phyloP scores from a whole-genome alignment of 2,888 invertebrate species.

The Ectemnius continuus region DNA sequence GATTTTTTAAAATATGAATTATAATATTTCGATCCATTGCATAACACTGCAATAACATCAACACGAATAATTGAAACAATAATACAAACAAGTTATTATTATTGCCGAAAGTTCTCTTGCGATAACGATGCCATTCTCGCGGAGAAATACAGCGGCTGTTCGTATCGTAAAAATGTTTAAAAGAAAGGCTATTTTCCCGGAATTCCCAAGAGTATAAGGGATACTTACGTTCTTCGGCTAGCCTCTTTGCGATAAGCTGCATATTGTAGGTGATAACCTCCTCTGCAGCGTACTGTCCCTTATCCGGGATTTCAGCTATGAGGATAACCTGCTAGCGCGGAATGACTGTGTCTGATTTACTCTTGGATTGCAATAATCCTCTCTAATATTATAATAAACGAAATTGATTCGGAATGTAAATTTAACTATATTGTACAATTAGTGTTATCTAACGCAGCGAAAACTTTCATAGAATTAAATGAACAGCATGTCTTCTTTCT shows the following conservation, averaged over 20 bases:
- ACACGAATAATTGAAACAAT: background rate
- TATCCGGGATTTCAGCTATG: slow-evolving; percentile 30
- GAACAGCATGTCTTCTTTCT: too few relatives aligned
- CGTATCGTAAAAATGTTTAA: slow-evolving; percentile 12
- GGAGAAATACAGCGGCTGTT: background rate
- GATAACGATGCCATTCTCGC: too few relatives aligned
- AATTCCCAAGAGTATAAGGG: slow-evolving; percentile 8
- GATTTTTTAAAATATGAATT: too few relatives aligned
- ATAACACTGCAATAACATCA: too few relatives aligned
- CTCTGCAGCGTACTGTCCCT: slow-evolving; percentile 28
- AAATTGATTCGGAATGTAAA: too few relatives aligned
- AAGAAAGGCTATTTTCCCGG: slow-evolving; percentile 11
- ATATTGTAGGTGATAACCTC: slow-evolving; percentile 29
- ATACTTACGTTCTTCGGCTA: slow-evolving; percentile 21
- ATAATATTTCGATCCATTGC: too few relatives aligned
- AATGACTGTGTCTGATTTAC: too few relatives aligned
- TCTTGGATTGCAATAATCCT: too few relatives aligned
- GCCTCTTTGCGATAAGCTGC: slow-evolving; percentile 24
- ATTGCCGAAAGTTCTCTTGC: background rate
- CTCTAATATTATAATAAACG: too few relatives aligned
- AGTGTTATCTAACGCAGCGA: too few relatives aligned
- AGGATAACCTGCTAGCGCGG: slow-evolving; percentile 26
- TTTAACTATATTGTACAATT: too few relatives aligned
- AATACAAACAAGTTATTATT: background rate
- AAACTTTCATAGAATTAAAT: too few relatives aligned